Evolutionary conservation across 2,113 vertebrate genomes (phyloP).

Genomic region (Seriola rivoliana): DNA sequence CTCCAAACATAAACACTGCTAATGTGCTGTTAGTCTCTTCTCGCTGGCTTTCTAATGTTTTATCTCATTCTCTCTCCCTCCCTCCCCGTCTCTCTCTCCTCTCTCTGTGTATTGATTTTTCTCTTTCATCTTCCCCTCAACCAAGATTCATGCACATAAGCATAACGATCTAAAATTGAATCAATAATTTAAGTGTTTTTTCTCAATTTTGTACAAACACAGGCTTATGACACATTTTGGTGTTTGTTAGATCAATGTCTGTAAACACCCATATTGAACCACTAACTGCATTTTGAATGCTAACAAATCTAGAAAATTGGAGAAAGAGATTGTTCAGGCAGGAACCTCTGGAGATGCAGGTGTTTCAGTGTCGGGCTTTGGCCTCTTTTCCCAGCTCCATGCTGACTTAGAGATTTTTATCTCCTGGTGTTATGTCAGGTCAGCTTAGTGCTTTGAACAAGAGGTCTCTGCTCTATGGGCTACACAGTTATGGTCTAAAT

Average conservation of each 20-base stretch:
- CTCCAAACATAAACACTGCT: constrained; percentile 43
- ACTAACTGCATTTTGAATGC: not conserved
- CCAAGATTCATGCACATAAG: not conserved
- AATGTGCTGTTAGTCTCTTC: not conserved
- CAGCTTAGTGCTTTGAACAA: constrained; percentile 16
- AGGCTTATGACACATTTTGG: not conserved
- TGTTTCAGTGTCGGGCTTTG: constrained; percentile 37
- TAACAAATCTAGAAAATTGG: not conserved
- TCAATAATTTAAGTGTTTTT: not conserved
- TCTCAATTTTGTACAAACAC: not conserved
- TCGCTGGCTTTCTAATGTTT: not conserved
- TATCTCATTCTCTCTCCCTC: not conserved
- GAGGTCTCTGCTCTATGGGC: not conserved
- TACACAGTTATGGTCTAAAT: not conserved
- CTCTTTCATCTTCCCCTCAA: not conserved
- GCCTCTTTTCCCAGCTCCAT: constrained; percentile 36
- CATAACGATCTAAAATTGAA: not conserved
- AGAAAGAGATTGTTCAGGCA: not conserved
- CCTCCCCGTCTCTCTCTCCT: not conserved
- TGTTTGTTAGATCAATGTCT: not conserved
- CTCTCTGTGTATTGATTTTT: constrained; percentile 6
- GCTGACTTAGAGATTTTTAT: constrained; percentile 48
- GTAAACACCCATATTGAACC: not conserved
- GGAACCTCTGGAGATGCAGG: constrained; percentile 33
- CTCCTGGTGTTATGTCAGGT: constrained; percentile 39